Evolutionary conservation across 2,113 vertebrate species (phyloP).

Genomic region (Sula dactylatra): DNA sequence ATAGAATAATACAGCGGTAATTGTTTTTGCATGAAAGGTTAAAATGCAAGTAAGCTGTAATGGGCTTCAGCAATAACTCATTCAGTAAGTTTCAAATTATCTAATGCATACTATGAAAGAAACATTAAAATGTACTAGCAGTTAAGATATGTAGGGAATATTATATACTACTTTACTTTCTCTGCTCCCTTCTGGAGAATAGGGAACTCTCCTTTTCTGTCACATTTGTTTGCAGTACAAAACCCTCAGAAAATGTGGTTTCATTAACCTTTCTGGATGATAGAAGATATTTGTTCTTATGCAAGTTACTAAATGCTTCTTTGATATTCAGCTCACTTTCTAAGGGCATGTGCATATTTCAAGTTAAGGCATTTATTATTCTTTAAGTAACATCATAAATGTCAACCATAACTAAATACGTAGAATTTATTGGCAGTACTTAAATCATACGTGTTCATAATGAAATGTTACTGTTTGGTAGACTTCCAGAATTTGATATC

Average conservation of each 20-base stretch:
- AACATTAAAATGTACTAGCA: neutral
- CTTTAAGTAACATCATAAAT: constrained; percentile 35
- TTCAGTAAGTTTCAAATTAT: neutral
- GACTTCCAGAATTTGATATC: constrained; percentile 23
- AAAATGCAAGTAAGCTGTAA: neutral
- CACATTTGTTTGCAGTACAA: neutral
- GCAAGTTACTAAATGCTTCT: constrained; percentile 23
- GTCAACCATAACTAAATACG: neutral
- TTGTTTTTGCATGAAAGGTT: neutral
- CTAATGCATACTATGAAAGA: neutral
- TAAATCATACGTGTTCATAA: neutral
- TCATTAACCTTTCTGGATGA: constrained; percentile 8
- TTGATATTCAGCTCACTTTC: neutral
- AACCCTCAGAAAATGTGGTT: neutral
- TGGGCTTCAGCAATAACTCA: neutral
- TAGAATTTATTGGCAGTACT: constrained; percentile 24
- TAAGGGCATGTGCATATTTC: constrained; percentile 4
- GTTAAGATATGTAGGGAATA: neutral
- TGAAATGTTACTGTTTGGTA: constrained; percentile 17
- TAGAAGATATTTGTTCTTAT: neutral
- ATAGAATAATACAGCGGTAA: neutral
- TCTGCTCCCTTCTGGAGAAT: neutral
- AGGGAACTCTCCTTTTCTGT: neutral
- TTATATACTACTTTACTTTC: neutral
- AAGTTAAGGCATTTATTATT: constrained; percentile 36